Evolutionary conservation across 2,797 vertebrate genomes (phyloP).

Genomic region (Pelodytes ibericus): DNA sequence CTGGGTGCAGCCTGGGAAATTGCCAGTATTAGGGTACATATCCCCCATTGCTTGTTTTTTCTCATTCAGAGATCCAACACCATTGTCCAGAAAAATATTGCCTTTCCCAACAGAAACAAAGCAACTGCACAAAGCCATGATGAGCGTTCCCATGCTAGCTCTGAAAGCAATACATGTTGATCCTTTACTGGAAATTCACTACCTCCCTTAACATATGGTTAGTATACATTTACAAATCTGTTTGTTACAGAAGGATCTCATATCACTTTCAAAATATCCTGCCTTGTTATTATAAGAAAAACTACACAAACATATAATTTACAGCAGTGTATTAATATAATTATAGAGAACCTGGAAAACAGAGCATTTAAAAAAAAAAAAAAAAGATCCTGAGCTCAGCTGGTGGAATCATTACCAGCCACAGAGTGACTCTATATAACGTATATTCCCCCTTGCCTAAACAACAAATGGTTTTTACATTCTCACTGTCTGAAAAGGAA

Average conservation of each 20-base stretch:
- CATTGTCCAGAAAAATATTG: too few species aligned
- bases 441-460: conserved; percentile 2
- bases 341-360: not conserved
- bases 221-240: too few species aligned
- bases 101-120: too few species aligned
- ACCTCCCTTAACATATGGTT: too few species aligned
- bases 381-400: not conserved
- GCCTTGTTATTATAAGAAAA: not conserved
- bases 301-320: not conserved
- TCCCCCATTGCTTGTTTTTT: too few species aligned
- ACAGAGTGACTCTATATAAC: not conserved
- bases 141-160: too few species aligned
- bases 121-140: too few species aligned
- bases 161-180: too few species aligned
- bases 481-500: conserved; percentile 14
- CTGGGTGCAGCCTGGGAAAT: too few species aligned
- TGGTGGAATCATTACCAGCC: conserved; percentile 20
- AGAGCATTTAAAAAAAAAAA: not conserved
- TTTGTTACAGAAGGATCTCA: not conserved
- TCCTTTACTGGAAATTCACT: too few species aligned
- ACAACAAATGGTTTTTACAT: conserved; percentile 18
- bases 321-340: not conserved
- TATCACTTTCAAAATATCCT: not conserved
- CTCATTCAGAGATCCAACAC: too few species aligned
- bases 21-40: too few species aligned